Evolutionary conservation across 2,888 invertebrate species (phyloP), one percentile per base, ranked within the genome.

Genomic region (Bombylius major): DNA sequence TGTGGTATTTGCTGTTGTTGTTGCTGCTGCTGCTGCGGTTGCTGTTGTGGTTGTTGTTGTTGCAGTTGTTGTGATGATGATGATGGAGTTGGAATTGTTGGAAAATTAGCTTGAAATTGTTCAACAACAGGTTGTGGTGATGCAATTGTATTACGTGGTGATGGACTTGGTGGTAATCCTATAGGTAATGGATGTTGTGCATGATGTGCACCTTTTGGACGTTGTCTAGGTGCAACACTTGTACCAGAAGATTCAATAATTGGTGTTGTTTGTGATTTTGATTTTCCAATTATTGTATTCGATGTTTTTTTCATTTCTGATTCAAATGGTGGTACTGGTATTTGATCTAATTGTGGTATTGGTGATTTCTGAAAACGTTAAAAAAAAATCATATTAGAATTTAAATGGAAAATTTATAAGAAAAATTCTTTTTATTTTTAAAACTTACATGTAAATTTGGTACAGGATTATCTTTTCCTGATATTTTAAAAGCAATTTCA

Each of bases 171-270:
- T 57, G 78, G 79, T 51, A 80, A 63, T 4, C 77, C 78, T 44
- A 80, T 64, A 8, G 78, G 78, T 52, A 80, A 68, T 51, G 76
- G 72, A 63, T 74, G 69, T 54, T 77, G 72, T 7, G 75, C 72
- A 59, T 67, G 65, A 59, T 67, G 65, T 33, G 70, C 61, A 42
- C 83, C 86, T 69, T 89, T 89, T 11, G 91, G 91, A 62, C 91
- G 77, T 69, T 89, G 89, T 53, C 90, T 76, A 5, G 90, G 90
- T 53, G 86, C 86, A 33, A 91, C 89, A 62, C 87, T 87, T 4
- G 91, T 91, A 55, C 86, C 85, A 23, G 23, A 66, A 4, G 71
- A 66, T 68, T 86, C 84, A 9, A 82, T 78, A 5, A 78, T 63
- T 5, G 77, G 69, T 13, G 76, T 70, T 36, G 77, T 71, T 62